A percentile compares a stretch with the other conserved stretches of the same genome.
Conservation (phyloP, 1,140 invertebrate species). For the Halyomorpha halys region DNA sequence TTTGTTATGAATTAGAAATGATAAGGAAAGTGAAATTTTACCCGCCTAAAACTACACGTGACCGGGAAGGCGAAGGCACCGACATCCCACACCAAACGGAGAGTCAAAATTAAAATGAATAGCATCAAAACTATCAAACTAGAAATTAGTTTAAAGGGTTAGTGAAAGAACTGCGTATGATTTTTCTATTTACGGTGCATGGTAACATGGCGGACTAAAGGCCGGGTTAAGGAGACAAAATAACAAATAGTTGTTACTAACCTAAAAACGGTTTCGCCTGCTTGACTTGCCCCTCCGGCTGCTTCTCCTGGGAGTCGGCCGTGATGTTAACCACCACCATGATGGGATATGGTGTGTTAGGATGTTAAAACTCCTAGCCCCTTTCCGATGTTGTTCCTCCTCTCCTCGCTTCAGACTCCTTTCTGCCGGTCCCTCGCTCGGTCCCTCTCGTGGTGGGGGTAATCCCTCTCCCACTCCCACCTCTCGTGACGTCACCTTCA, state of each 20-base stretch:
- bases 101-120: no score
- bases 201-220: constrained; percentile 7
- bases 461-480: no score
- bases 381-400: constrained; percentile 15
- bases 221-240: not conserved
- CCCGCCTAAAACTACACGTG: constrained; percentile 8
- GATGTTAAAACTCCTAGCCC: constrained; percentile 13
- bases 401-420: constrained; percentile 2
- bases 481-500: no score
- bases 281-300: constrained; percentile 8
- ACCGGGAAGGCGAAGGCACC: not conserved
- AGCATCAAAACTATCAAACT: not conserved
- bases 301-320: constrained; percentile 9
- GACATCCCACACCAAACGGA: no score
- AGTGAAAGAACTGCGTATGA: not conserved
- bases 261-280: constrained; percentile 1
- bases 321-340: constrained; percentile 16
- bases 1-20: not conserved
- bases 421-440: not conserved
- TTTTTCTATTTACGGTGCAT: not conserved
- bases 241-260: not conserved
- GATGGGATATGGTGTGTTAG: constrained; percentile 17
- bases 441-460: not conserved
- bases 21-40: constrained; percentile 17
- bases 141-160: not conserved